Evolutionary conservation across 2,113 vertebrate species (phyloP), one percentile per base, ranked within the genome.

Genomic region (Cyanoliseus patagonus): DNA sequence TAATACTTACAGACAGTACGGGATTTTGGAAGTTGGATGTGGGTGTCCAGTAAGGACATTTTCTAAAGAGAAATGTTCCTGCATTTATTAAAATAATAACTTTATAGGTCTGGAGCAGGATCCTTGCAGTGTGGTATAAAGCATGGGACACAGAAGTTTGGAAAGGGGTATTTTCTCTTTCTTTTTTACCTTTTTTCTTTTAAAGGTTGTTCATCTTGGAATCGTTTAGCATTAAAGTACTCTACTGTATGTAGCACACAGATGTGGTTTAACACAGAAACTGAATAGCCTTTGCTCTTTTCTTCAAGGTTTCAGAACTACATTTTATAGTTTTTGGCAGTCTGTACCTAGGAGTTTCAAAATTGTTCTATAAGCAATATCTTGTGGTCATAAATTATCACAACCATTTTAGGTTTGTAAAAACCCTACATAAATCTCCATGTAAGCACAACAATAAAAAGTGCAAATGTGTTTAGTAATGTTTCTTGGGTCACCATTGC

Each of bases 331-430:
- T 5, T 95, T 92, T 96, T 96, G 96, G 95, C 96, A 96, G 83
- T 74, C 74, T 79, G 28, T 79, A 75, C 92, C 77, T 80, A 96
- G 57, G 91, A 92, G 83, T 91, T 94, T 92, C 86, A 85, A 94
- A 95, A 94, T 63, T 93, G 88, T 96, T 96, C 95, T 97, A 89
- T 92, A 95, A 94, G 94, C 92, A 97, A 91, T 93, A 95, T 96
- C 92, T 97, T 23, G 28, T 87, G 94, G 74, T 69, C 88, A 95
- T 97, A 96, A 96, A 96, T 95, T 96, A 95, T 94, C 81, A 23
- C 88, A 89, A 52, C 83, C 92, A 70, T 94, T 97, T 91, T 94
- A 94, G 49, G 67, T 96, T 94, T 96, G 86, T 92, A 95, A 96
- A 96, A 96, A 69, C 44, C 86, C 57, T 87, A 69, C 91, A 94